Base-by-base conservation (phyloP, 2,888 invertebrate species). In the Eupeodes luniger region DNA sequence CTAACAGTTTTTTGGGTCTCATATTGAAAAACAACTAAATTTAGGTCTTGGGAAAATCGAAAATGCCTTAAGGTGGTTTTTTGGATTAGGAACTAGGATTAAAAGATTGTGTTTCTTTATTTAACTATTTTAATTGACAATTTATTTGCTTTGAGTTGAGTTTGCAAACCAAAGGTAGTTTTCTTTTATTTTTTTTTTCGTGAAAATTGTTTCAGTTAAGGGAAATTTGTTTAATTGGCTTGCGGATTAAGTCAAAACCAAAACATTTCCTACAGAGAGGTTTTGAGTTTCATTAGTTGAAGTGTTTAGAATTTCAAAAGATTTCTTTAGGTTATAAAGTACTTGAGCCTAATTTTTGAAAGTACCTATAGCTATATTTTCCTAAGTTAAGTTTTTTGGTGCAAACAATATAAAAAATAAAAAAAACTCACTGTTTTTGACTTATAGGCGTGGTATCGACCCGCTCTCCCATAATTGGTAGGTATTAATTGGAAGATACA, bases 51-150 rank as follows among this genome's bases (percentile, higher is more conserved):
- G n/a, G 27, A 70, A 79, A 64, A 34, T 14, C 34, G 14, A 14
- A 6, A 14, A 36, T 36, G 64, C 16, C 72, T 55, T 40, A 3
- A 44, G 70, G 70, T 70, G 70, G 9, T 40, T 53, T 40, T 70
- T 70, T 3, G 40, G 69, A 55, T 44, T 55, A 14, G 34, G 19
- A 16, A 12, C 53, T 34, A 16, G 2, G 16, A 55, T 16, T 36
- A 36, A 69, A 16, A 55, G 36, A 19, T 69, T 40, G 16, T 2
- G 12, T 51, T 40, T 55, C 40, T 55, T n/a, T 19, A 6, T 2
- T 2, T 34, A 16, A 40, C 10, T 40, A 61, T 34, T n/a, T 67
- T 34, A 27, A 67, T 67, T 67, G 66, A 67, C 34, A 67, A 34
- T 51, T 49, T 67, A 49, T 49, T 49, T 67, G 34, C 14, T 49